phyloP scores from a whole-genome alignment of 2,797 vertebrate species.

The Falco novaeseelandiae region DNA sequence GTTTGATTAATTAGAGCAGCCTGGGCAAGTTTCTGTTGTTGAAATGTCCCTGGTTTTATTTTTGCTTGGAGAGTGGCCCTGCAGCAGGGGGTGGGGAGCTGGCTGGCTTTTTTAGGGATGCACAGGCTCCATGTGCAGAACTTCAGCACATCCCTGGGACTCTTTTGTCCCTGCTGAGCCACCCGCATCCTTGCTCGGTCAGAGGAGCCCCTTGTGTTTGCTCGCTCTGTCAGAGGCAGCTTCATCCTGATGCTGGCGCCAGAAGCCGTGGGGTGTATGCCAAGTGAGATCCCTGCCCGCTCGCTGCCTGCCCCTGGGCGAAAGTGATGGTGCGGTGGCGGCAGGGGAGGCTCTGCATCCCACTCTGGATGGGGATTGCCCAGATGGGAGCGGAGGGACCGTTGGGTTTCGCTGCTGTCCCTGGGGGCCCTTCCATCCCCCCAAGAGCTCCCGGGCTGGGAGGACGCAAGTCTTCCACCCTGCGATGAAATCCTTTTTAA shows the following conservation, averaged over 20 bases:
- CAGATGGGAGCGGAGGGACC: neutral
- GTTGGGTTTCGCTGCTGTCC: neutral
- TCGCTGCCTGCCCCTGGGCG: neutral
- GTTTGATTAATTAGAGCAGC: neutral
- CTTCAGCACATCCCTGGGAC: neutral
- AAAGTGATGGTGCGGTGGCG: accelerated
- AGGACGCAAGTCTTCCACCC: neutral
- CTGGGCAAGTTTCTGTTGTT: neutral
- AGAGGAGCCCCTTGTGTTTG: neutral
- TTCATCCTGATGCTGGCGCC: neutral
- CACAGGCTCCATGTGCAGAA: accelerated
- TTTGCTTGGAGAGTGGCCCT: neutral
- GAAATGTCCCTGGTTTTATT: neutral
- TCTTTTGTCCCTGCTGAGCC: neutral
- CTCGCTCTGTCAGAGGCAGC: neutral
- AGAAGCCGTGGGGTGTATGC: neutral
- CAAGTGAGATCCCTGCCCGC: neutral
- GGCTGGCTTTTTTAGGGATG: neutral
- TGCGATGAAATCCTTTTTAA: neutral
- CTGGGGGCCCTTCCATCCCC: neutral
- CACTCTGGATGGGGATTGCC: neutral
- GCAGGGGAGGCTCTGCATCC: neutral
- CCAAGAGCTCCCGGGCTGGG: neutral
- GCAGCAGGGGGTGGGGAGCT: neutral
- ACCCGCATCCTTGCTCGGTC: accelerated